Base-by-base conservation (phyloP, 64 coral and sea anemone species). In the Orbicella faveolata region DNA sequence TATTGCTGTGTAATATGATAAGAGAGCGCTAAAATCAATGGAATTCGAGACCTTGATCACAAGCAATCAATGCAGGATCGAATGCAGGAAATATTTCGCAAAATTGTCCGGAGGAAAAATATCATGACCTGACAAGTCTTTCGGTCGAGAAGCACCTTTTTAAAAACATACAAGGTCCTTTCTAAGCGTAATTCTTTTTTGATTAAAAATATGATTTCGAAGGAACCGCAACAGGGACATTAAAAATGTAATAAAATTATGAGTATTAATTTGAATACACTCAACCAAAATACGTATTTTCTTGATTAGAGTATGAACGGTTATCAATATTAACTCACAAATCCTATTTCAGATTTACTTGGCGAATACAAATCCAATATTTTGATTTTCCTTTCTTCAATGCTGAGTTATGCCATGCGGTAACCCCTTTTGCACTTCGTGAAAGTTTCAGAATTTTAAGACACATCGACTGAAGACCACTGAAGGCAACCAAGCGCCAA, bases 301-400 rank as follows among this genome's bases (percentile, higher is more conserved):
- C 1, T 69, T 41, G 34, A 41, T 68, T 23, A 68, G 23, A 68
- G 16, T 3, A 59, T 59, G 67, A n/a, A 70, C 21, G 67, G 67
- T 26, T 70, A 70, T 67, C 17, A 19, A 66, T 69, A 69, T 69
- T 69, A n/a, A 69, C 66, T 23, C 67, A 25, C 63, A 84, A 84
- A 84, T 84, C 35, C 65, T 84, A 2, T 69, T 84, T 62, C 12
- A 57, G 75, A 57, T 79, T 23, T 66, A n/a, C 26, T 0, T 33
- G 61, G 9, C 57, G 23, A 36, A 39, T 9, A 26, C 30, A 26
- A 82, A 82, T 20, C 6, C 62, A 13, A 85, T 17, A 17, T 16
- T 12, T 41, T 19, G 36, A 85, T 72, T 48, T 66, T 69, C 62
- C 25, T 19, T 44, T 36, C 37, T 48, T 68, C 12, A 84, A 48